Evolutionary conservation across 2,113 vertebrate genomes (phyloP).

Genomic region (Poeciliopsis retropinna): DNA sequence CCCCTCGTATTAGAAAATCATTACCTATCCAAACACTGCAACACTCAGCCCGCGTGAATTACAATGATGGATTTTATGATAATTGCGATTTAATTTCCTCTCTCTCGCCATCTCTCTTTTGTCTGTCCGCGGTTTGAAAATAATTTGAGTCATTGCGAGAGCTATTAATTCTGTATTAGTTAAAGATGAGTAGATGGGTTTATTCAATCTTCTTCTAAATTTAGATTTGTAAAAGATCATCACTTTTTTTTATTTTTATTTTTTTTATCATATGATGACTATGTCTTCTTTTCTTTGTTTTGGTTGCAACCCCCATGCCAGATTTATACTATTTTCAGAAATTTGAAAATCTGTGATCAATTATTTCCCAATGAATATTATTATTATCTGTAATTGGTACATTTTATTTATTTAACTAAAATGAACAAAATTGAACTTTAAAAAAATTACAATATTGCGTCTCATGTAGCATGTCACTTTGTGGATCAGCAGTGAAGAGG

Average conservation of each 20-base stretch:
- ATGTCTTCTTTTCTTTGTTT: constrained; percentile 38
- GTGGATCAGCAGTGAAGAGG: constrained; percentile 8
- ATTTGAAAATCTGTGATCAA: background rate
- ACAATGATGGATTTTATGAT: constrained; percentile 99
- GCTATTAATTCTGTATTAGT: constrained; percentile 98
- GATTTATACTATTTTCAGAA: background rate
- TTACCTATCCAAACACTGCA: constrained; percentile 99
- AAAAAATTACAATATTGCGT: background rate
- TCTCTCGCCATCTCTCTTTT: constrained; percentile 65
- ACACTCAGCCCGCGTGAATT: constrained; percentile 93
- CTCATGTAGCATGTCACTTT: background rate
- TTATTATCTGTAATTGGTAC: background rate
- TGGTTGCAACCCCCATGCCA: background rate
- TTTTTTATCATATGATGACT: constrained; percentile 44
- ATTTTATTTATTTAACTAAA: background rate
- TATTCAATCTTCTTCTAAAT: constrained; percentile 72
- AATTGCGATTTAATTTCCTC: constrained; percentile 98
- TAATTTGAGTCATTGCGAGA: constrained; percentile 89
- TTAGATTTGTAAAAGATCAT: constrained; percentile 67
- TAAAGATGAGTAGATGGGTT: constrained; percentile 88
- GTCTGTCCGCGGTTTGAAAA: constrained; percentile 90
- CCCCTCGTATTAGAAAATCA: constrained; percentile 98
- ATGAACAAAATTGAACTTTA: background rate
- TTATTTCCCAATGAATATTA: background rate
- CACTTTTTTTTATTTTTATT: constrained; percentile 21